Evolutionary conservation across 2,797 vertebrate species (phyloP), one percentile per base, ranked within the genome.

Genomic region (Anas acuta): DNA sequence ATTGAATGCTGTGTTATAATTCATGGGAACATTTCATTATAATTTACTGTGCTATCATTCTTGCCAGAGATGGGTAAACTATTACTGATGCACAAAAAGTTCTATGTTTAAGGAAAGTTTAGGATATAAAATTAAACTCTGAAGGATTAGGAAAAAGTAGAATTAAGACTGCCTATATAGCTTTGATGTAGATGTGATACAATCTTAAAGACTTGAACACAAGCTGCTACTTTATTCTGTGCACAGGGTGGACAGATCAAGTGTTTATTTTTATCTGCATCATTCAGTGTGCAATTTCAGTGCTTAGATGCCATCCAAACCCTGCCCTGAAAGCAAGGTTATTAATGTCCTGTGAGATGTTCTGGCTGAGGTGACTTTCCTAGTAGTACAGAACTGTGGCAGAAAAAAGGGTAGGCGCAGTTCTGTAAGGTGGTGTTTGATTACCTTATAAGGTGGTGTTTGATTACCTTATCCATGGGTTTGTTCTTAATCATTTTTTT

Each of bases 211-310:
- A 82, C 77, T 87, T 0, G 3, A 75, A 91, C 49, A 45, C 58
- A 87, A 81, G 60, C 89, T 92, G 74, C 74, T 86, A 14, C 90
- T 94, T 95, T 56, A 87, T 87, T 92, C 88, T 73, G 18, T 92
- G 87, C 80, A 35, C 53, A 71, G 76, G 47, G 43, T 92, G 94
- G 92, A 88, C 92, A 84, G 73, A 67, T 92, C 79, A 85, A 92
- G 73, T 89, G 70, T 91, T 94, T 92, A 88, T 92, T 95, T 95
- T 95, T 95, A 88, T 84, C 86, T 91, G 51, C 77, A 39, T 70
- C 14, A 0, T 94, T 96, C 84, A 70, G 54, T 65, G 53, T 92
- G 74, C 72, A 62, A 72, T 94, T 91, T 70, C 84, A 78, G 62
- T 62, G 41, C 92, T 87, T 45, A 92, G 84, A 87, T 92, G 78